These are phyloP conservation scores for Xiphorhynchus elegans DNA, from an alignment of 2,113 vertebrate species.

Conservation along the genomic window DNA sequence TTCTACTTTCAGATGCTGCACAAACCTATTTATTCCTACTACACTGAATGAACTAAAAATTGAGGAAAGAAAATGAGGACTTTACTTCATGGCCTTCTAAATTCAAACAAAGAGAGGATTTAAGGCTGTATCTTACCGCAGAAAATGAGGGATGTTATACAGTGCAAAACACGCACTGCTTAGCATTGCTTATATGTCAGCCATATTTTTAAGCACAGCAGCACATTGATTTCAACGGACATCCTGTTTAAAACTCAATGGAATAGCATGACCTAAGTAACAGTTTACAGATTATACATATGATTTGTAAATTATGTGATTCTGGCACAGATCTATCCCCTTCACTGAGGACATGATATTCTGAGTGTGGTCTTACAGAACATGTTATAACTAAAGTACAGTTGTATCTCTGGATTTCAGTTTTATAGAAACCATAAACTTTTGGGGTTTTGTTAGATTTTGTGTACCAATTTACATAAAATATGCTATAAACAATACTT, in stretches of 20 bases:
- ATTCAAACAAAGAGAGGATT: slow-evolving; percentile 63
- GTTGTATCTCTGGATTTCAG: not conserved
- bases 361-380: not conserved
- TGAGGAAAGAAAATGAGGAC: slow-evolving; percentile 43
- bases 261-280: slow-evolving; percentile 16
- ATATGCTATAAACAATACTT: not conserved
- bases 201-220: slow-evolving; percentile 8
- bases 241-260: slow-evolving; percentile 56
- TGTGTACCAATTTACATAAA: not conserved
- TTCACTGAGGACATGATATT: not conserved
- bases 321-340: not conserved
- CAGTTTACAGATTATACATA: not conserved
- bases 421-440: not conserved
- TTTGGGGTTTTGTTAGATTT: not conserved
- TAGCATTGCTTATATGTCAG: slow-evolving; percentile 45
- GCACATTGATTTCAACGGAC: slow-evolving; percentile 53
- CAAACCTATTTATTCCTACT: slow-evolving; percentile 69
- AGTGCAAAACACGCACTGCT: slow-evolving; percentile 23
- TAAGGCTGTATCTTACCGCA: slow-evolving; percentile 17
- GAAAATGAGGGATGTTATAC: slow-evolving; percentile 41
- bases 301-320: slow-evolving; percentile 31
- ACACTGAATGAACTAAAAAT: slow-evolving; percentile 65
- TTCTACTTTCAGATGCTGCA: slow-evolving; percentile 69
- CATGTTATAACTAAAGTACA: not conserved
- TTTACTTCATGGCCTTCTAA: slow-evolving; percentile 59